Conservation (phyloP, 2,797 vertebrate genomes). For the Labeo calbasu region DNA sequence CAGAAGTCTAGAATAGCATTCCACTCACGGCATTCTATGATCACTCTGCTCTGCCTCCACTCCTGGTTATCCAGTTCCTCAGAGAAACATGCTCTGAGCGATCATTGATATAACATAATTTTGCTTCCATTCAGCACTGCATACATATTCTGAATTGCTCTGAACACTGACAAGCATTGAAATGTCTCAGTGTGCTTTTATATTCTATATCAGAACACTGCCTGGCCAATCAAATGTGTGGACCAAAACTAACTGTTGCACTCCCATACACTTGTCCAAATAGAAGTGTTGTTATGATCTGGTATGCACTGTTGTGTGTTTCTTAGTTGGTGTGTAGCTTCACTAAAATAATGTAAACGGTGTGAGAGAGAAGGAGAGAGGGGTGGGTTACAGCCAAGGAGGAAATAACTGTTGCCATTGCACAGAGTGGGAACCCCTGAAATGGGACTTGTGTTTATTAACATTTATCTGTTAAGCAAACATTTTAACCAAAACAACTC, state of each 20-base stretch:
- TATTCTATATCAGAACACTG: background rate
- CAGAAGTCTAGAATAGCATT: background rate
- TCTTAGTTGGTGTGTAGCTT: slow-evolving; percentile 27
- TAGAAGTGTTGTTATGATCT: slow-evolving; percentile 2
- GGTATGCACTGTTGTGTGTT: slow-evolving; percentile 1
- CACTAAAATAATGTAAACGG: background rate
- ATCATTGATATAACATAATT: background rate
- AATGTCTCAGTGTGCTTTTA: background rate
- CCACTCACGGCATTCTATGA: too few species aligned
- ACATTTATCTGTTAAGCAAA: background rate
- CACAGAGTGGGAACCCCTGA: background rate
- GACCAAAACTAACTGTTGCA: background rate
- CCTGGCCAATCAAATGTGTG: background rate
- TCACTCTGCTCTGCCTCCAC: too few species aligned
- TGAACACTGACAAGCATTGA: background rate
- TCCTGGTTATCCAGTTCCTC: background rate
- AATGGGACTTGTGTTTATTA: background rate
- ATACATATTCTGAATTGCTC: slow-evolving; percentile 2
- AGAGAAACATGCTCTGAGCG: background rate
- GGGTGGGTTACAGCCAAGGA: slow-evolving; percentile 22
- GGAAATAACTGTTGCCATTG: background rate
- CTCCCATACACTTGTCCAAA: background rate
- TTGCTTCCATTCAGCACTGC: background rate
- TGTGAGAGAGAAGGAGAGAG: slow-evolving; percentile 30
- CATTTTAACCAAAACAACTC: background rate